Base-by-base conservation (phyloP, 2,113 vertebrate species). In the Megalops atlanticus region DNA sequence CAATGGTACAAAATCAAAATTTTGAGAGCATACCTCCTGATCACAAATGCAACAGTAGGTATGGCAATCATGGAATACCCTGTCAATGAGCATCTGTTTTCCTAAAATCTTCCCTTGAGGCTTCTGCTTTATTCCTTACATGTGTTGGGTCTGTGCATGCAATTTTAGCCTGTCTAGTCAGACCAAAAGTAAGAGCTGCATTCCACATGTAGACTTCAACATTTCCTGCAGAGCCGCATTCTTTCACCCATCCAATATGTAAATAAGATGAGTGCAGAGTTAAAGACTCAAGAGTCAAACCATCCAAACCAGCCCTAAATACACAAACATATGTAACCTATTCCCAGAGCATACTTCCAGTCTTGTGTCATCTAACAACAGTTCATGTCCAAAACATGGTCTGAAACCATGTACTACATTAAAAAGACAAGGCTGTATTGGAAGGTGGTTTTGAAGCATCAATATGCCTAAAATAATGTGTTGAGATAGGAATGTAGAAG, bases 161-260 rank as follows among this genome's bases (percentile, higher is more conserved):
- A 15, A 58, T 3, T n/a, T 45, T 45, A 45, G 7, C 18, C 49
- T 4, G 52, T 3, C 24, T 8, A 58, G 21, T 18, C 52, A 58
- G 52, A 58, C 2, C 21, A 58, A 58, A 78, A 72, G 14, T 35
- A 40, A 11, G 2, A 58, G 33, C 52, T 33, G 38, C 89, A 90
- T 88, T 91, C 85, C 84, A 39, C 68, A n/a, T 45, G 11, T 33
- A 7, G 41, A 81, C 84, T 68, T 1, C 21, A 31, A 71, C 84
- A 82, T 77, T 89, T 88, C 89, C 85, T 88, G 89, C 69, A 47
- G 54, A 79, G 85, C 36, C 7, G 43, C 89, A 92, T 92, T 92
- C 89, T 81, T 73, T 40, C 2, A 73, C 16, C 71, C 18, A 36
- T 15, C 18, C 4, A 40, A 40, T 36, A 73, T 70, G 21, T 52